Evolutionary conservation across 37 sponge, comb jelly and placozoan genomes (phyloP), one percentile per base, ranked within the genome.

Genomic region (Corticium candelabrum): DNA sequence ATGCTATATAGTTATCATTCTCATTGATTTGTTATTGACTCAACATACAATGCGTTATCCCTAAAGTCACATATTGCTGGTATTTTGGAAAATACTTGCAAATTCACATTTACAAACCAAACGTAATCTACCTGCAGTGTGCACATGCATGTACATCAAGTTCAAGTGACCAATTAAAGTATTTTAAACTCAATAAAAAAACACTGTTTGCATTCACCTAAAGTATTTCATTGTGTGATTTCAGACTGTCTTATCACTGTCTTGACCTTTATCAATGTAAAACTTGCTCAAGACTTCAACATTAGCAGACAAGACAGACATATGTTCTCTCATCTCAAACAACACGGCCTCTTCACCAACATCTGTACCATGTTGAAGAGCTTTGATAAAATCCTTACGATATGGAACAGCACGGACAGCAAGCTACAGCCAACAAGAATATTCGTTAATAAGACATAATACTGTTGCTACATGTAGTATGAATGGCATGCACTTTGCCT

Each of bases 321-420:
- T 39, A 4, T 79, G 34, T 3, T 1, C 68, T 40, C 40, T 40
- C 68, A 85, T 84, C 68, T 90, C 89, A 15, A 56, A 85, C 30
- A 86, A 41, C 41, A 87, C 74, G 34, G 79, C 68, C 32, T 84
- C 85, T 50, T 84, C 77, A 1, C 57, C 80, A 35, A 82, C 76
- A 2, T 57, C 4, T 30, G 82, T 69, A 37, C 84, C 89, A 37
- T 84, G 79, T 78, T 82, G 82, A 40, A 90, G 68, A 1, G 86
- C 68, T 2, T 37, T 40, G 2, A 90, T 74, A 39, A 90, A 85
- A 41, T 84, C 83, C 39, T 85, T 78, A 0, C 80, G 76, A 71
- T 88, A 88, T n/a, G 91, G 91, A 7, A 87, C 82, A 3, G 89
- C 85, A 68, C 78, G 40, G 57, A 90, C 83, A 7, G 89, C 89